Conservation (phyloP, 35 echinoderm and acorn worm species). For the Stichopus chloronotus region DNA sequence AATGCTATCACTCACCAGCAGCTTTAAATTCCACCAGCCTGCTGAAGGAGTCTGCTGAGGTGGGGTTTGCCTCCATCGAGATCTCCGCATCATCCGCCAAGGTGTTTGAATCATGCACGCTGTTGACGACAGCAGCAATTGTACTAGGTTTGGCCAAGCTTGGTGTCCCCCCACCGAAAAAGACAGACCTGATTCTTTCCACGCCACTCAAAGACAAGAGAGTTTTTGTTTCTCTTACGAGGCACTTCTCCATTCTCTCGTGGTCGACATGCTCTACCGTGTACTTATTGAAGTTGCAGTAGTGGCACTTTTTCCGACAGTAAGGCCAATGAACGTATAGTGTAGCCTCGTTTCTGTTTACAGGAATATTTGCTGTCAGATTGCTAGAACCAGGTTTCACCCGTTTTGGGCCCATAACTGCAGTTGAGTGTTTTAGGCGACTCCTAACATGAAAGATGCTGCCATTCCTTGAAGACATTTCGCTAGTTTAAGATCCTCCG, state of each 20-base stretch:
- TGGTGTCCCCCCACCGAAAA: conserved; percentile 96
- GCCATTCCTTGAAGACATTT: too few species aligned
- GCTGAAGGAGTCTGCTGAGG: conserved; percentile 49
- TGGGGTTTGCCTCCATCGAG: conserved; percentile 92
- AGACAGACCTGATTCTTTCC: conserved; percentile 77
- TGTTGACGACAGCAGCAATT: conserved; percentile 68
- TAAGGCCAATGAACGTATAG: conserved; percentile 96
- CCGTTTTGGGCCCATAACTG: too few species aligned
- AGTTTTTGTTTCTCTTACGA: conserved; percentile 71
- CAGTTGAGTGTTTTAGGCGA: too few species aligned
- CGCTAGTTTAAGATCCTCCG: too few species aligned
- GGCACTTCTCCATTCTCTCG: conserved; percentile 68
- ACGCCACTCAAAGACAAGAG: conserved; percentile 72
- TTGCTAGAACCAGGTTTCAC: too few species aligned
- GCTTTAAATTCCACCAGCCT: conserved; percentile 78
- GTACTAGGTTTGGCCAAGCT: conserved; percentile 77
- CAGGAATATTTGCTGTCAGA: too few species aligned
- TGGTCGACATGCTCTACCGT: conserved; percentile 68
- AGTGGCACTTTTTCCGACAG: conserved; percentile 85
- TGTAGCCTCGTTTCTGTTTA: conserved; percentile 54
- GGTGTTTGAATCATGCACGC: conserved; percentile 31
- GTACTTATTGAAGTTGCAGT: conserved; percentile 99
- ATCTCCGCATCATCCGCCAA: conserved; percentile 67
- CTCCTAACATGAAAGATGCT: too few species aligned
- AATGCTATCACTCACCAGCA: conserved; percentile 62